phyloP scores from a whole-genome alignment of 2,113 vertebrate genomes.

The Corythaixoides concolor region DNA sequence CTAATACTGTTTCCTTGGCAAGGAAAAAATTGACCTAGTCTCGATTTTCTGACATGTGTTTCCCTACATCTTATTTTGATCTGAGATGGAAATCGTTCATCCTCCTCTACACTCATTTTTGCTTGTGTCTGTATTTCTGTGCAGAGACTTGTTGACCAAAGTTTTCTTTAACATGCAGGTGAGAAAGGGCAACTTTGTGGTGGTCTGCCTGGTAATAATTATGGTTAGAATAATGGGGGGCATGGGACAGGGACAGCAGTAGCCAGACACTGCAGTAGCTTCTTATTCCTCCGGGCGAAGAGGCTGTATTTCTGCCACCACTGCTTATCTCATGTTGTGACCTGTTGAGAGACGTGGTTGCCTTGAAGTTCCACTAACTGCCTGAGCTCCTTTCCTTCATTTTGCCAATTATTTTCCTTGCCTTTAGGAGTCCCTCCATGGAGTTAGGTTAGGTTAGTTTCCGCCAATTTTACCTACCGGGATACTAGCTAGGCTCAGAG shows the following conservation, averaged over 20 bases:
- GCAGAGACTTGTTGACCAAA: background rate
- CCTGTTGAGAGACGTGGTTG: rapidly evolving
- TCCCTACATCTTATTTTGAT: background rate
- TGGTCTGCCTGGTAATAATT: background rate
- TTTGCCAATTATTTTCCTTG: background rate
- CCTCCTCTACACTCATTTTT: background rate
- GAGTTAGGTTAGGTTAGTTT: background rate
- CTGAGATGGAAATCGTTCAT: background rate
- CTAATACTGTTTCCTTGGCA: background rate
- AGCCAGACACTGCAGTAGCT: background rate
- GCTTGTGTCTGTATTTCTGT: background rate
- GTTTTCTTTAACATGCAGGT: background rate
- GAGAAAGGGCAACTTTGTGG: background rate
- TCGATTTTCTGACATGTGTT: background rate
- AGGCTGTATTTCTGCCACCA: background rate
- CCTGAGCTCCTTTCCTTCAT: background rate
- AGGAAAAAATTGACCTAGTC: background rate
- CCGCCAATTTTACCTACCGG: background rate
- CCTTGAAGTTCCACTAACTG: background rate
- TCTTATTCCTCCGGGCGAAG: background rate
- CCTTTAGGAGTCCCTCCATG: background rate
- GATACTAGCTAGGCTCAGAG: background rate
- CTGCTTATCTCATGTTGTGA: background rate
- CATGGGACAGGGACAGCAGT: background rate
- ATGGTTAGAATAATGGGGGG: background rate